Evolutionary conservation across 2,113 vertebrate genomes (phyloP).

Genomic region (Tachuris rubrigastra): DNA sequence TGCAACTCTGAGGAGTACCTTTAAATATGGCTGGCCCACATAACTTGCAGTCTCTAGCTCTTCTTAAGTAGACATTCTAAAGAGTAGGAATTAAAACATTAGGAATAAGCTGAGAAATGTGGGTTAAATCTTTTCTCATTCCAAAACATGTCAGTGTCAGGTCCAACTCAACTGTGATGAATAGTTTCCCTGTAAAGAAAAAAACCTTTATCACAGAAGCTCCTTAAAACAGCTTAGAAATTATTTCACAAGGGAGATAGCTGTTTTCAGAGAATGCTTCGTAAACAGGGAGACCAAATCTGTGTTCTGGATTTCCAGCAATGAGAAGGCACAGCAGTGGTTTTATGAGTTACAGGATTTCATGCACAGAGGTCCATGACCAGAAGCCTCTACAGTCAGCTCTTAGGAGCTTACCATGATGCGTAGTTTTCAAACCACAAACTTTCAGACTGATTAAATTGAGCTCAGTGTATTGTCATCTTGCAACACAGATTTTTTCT

Average conservation of each 20-base stretch:
- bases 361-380: not conserved
- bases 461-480: not conserved
- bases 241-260: not conserved
- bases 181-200: not conserved
- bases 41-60: not conserved
- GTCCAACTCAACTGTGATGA: not conserved
- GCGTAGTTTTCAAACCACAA: not conserved
- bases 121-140: not conserved
- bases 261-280: not conserved
- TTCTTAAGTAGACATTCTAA: not conserved
- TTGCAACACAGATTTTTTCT: not conserved
- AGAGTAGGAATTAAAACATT: not conserved
- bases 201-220: not conserved
- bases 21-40: not conserved
- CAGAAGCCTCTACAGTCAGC: not conserved
- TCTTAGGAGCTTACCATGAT: not conserved
- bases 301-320: not conserved
- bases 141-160: not conserved
- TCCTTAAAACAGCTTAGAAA: not conserved
- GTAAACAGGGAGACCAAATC: not conserved
- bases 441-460: not conserved
- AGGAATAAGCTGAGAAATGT: not conserved
- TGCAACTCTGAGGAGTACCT: accelerated
- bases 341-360: not conserved
- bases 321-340: not conserved